Evolutionary conservation across 92 coral and sea anemone species (phyloP).

Genomic region (Pocillopora meandrina): DNA sequence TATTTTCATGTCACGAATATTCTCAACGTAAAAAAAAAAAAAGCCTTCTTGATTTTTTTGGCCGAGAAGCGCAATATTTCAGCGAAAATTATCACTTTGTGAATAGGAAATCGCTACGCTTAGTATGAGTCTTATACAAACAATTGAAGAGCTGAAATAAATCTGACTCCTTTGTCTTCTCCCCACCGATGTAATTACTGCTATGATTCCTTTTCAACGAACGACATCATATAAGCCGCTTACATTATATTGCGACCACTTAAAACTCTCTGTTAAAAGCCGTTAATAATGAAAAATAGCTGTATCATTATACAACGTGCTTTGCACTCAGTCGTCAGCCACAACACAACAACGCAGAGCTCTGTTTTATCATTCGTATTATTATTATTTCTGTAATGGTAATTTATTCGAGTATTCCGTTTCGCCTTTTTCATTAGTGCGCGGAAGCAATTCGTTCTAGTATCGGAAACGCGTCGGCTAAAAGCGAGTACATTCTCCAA

Average conservation of each 20-base stretch:
- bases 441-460: constrained; percentile 11
- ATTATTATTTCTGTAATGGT: background rate
- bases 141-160: constrained; percentile 4
- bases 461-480: constrained; percentile 5
- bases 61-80: background rate
- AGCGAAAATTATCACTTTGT: background rate
- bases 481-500: background rate
- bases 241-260: constrained; percentile 29
- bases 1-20: background rate
- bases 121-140: background rate
- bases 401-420: background rate
- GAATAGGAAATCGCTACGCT: background rate
- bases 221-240: constrained; percentile 23
- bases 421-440: constrained; percentile 2
- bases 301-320: background rate
- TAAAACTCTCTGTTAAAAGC: constrained; percentile 29
- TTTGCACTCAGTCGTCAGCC: background rate
- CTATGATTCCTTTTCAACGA: constrained; percentile 16
- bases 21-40: background rate
- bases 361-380: background rate
- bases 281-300: constrained; percentile 28
- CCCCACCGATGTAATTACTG: constrained; percentile 20
- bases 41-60: background rate
- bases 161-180: constrained; percentile 21
- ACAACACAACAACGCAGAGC: background rate